Evolutionary conservation across 2,113 vertebrate species (phyloP), one percentile per base, ranked within the genome.

Genomic region (Notarius lentiginosus): DNA sequence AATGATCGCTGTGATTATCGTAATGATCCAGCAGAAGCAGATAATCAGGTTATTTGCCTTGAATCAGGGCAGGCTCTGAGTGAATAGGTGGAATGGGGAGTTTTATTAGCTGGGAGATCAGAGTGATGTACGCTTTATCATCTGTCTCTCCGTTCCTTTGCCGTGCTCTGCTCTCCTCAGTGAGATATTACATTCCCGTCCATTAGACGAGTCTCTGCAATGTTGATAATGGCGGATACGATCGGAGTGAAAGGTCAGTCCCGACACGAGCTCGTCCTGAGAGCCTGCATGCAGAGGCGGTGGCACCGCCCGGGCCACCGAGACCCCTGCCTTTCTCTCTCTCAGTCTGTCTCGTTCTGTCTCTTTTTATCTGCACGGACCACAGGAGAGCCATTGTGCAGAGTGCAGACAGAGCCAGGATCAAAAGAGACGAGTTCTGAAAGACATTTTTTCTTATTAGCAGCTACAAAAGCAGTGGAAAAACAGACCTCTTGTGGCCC

Each of bases 11-110:
- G 92, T 93, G 91, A 95, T 95, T 95, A 94, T 93, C 88, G 76
- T 94, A 94, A 94, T 93, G 93, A 94, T 94, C 91, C 91, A 92
- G 92, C 91, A 92, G 85, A 92, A 93, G 88, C 89, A 85, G 90
- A 91, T 95, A 94, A 94, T 94, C 92, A 93, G 92, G 91, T 93
- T 93, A 94, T 94, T 94, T 94, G 90, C 91, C 91, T 92, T 91
- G 89, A 91, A 94, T 94, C 91, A 91, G 90, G 92, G 90, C 89
- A 68, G 89, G 86, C 84, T 92, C 87, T 88, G 91, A 94, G 93
- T 91, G 84, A 91, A 94, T 88, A 90, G 89, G 88, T 87, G 88
- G 85, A 90, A 76, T 61, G 55, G 85, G 79, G 89, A 60, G 82
- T 84, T 82, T 79, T 84, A 83, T 90, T 86, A 77, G 85, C 89